Evolutionary conservation across 2,113 vertebrate genomes (phyloP).

Genomic region (Muscicapa adusta): DNA sequence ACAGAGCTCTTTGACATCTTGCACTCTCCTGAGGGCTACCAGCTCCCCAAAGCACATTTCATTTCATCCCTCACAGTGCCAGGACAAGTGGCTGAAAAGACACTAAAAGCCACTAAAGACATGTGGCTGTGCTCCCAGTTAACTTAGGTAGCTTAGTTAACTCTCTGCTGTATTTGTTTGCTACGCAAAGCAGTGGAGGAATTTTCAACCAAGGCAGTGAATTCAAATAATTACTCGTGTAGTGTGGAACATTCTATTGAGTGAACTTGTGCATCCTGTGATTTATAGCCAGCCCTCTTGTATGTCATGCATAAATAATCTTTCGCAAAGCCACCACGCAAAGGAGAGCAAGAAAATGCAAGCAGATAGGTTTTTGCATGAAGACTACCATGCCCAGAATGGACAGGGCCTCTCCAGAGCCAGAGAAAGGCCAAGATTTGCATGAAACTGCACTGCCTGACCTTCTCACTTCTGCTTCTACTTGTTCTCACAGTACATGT

Average conservation of each 20-base stretch:
- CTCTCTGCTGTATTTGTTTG: not conserved
- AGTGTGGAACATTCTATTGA: not conserved
- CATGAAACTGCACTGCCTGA: not conserved
- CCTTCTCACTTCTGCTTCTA: not conserved
- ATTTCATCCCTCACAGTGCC: not conserved
- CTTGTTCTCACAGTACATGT: rapidly evolving
- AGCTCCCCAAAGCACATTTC: not conserved
- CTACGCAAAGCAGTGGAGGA: not conserved
- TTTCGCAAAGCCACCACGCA: not conserved
- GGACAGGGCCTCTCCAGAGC: not conserved
- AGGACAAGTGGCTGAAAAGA: not conserved
- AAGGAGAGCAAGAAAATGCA: not conserved
- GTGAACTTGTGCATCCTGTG: not conserved
- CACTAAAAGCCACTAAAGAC: not conserved
- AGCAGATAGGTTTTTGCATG: not conserved
- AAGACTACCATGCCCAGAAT: not conserved
- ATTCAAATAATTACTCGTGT: not conserved
- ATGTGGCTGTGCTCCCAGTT: not conserved
- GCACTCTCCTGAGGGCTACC: not conserved
- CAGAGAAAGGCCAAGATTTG: not conserved
- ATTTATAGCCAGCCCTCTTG: not conserved
- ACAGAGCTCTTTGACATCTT: not conserved
- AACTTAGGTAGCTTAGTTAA: not conserved
- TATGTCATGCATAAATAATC: not conserved
- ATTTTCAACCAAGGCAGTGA: not conserved